Evolutionary conservation across 2,888 invertebrate species (phyloP).

Genomic region (Eupithecia vulgata): DNA sequence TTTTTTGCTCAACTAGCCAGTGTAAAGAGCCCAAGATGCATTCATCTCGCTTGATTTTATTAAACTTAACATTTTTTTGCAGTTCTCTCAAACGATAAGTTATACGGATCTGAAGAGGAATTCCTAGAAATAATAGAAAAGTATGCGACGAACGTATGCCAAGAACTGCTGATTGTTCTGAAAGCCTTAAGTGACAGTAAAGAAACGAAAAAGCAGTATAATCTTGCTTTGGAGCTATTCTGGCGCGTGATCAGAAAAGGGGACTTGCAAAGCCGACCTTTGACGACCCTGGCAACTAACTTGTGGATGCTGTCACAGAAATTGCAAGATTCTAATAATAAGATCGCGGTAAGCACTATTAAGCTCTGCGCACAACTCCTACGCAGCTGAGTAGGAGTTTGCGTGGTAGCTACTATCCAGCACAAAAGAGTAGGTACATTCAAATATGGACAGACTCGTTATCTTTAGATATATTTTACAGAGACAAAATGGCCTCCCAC

Average conservation of each 20-base stretch:
- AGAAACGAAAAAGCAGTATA: conserved; percentile 87
- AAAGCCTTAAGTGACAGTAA: conserved; percentile 87
- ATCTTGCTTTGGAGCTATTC: conserved; percentile 89
- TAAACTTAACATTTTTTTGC: conserved; percentile 54
- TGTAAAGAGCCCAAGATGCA: not conserved
- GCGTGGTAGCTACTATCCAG: no score
- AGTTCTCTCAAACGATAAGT: conserved; percentile 96
- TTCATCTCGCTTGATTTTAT: not conserved
- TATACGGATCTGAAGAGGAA: conserved; percentile 95
- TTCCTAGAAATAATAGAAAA: conserved; percentile 92
- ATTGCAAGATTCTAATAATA: conserved; percentile 67
- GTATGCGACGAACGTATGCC: conserved; percentile 89
- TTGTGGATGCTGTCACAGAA: conserved; percentile 92
- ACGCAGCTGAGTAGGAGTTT: no score
- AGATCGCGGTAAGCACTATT: conserved; percentile 60
- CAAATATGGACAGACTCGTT: no score
- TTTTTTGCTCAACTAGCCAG: not conserved
- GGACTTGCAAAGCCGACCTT: conserved; percentile 84
- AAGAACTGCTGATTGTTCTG: conserved; percentile 88
- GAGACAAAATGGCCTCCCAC: no score
- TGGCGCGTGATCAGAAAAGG: conserved; percentile 86
- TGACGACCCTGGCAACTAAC: conserved; percentile 89
- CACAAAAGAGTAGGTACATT: no score
- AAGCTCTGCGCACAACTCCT: not conserved
- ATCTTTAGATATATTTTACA: no score